Conservation (phyloP, 1,140 invertebrate species). For the Drosophila repletoides region DNA sequence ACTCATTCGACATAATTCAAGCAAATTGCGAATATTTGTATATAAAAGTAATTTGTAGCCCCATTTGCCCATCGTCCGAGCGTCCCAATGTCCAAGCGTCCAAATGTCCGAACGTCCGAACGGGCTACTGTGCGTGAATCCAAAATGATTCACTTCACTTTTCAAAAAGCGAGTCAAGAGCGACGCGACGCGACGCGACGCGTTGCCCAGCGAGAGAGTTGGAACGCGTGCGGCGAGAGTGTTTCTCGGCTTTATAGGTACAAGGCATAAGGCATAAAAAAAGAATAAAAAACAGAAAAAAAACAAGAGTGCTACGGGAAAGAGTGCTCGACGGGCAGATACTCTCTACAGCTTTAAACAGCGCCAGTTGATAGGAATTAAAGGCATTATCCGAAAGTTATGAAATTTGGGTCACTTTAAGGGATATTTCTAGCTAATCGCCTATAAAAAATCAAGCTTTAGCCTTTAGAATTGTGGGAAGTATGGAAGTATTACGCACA, state of each 20-base stretch:
- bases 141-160: slow-evolving; percentile 74
- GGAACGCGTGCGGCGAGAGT: slow-evolving; percentile 55
- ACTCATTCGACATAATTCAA: slow-evolving; percentile 71
- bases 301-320: background rate
- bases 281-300: background rate
- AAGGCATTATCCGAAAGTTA: no score
- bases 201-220: slow-evolving; percentile 37
- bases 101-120: slow-evolving; percentile 1
- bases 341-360: no score
- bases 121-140: slow-evolving; percentile 60
- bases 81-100: background rate
- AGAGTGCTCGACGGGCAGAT: no score
- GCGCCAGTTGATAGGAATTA: no score
- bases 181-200: no score
- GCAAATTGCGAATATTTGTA: slow-evolving; percentile 18
- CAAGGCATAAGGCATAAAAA: no score
- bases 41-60: slow-evolving; percentile 60
- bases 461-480: no score
- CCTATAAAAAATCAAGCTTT: no score
- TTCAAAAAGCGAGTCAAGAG: slow-evolving; percentile 65
- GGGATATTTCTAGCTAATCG: no score
- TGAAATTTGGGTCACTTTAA: no score
- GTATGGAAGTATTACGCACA: no score
- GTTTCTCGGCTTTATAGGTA: slow-evolving; percentile 48
- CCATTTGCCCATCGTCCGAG: slow-evolving; percentile 47